phyloP scores from a whole-genome alignment of 2,888 invertebrate genomes.

The Thymelicus acteon region DNA sequence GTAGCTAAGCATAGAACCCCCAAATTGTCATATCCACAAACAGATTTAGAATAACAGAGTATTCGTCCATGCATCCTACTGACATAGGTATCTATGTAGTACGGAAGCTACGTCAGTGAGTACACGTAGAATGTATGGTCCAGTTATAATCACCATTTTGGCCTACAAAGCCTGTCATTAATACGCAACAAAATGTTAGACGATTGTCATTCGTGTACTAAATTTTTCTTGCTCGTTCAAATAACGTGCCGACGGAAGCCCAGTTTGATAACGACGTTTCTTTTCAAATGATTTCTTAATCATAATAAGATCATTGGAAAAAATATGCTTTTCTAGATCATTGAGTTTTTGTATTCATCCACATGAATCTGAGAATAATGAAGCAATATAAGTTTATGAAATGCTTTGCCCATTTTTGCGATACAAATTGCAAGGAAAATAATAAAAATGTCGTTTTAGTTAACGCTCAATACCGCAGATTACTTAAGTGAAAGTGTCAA shows the following conservation, averaged over 20 bases:
- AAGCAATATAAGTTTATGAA: constrained; percentile 10
- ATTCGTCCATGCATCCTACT: not conserved
- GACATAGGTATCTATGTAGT: constrained; percentile 1
- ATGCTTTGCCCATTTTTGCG: constrained; percentile 9
- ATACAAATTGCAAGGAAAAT: constrained; percentile 21
- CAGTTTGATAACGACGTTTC: too few relatives aligned
- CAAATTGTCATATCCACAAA: too few relatives aligned
- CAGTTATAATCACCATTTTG: constrained; percentile 34
- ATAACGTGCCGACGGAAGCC: too few relatives aligned
- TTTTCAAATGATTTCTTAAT: too few relatives aligned
- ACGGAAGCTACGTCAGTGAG: constrained; percentile 1
- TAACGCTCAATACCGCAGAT: constrained; percentile 20
- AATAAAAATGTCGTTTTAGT: constrained; percentile 16
- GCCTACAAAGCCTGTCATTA: constrained; percentile 23
- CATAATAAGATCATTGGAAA: not conserved
- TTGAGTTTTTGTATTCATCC: constrained; percentile 14
- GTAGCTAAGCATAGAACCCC: too few relatives aligned
- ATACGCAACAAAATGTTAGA: not conserved
- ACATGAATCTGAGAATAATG: constrained; percentile 11
- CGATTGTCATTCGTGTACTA: constrained; percentile 22
- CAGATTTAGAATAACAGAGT: too few relatives aligned
- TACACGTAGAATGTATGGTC: constrained; percentile 12
- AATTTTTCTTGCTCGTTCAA: not conserved
- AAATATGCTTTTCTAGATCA: not conserved
- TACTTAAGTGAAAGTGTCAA: constrained; percentile 41